Base-by-base conservation (phyloP, 2,888 invertebrate genomes). In the Dryocosmus kuriphilus region DNA sequence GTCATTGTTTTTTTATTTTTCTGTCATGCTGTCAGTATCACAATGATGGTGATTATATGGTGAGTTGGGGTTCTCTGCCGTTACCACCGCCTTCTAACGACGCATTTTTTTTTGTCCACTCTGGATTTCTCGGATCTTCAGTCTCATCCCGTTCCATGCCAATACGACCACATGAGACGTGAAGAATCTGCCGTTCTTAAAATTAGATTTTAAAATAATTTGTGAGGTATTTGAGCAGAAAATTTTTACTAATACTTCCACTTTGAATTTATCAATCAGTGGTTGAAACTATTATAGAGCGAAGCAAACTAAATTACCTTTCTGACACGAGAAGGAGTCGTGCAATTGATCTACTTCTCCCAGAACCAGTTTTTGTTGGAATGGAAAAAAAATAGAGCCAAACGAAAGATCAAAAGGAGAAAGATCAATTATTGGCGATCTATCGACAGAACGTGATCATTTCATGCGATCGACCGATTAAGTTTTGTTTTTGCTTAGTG, bases 31-130 rank as follows among this genome's bases (percentile, higher is more conserved):
- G 78, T 80, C 80, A 75, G 73, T 80, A 67, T 63, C 46, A 78
- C 80, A 80, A 78, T 74, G 76, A 62, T 74, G 76, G 76, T 78
- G 78, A 80, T 80, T 78, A 80, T 78, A 78, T 73, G 60, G 7
- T 60, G 77, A 80, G 75, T 75, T 77, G 78, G 75, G 79, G 76
- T 74, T 62, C 74, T 74, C 55, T 77, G 24, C 51, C 27, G 35
- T 16, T 61, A 30, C 60, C 61, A 74, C 55, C 61, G 61, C 61
- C 73, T 22, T 55, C 55, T 65, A 57, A 35, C 61, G 22, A 60
- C 19, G 38, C 41, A 11, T n/a, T 46, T 71, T 65, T 35, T 32
- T 71, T 74, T 74, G 16, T 60, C 6, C 22, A 60, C 60, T 60
- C 60, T 16, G 60, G 27, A 27, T 60, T 60, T 60, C 27, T 60